These are phyloP conservation scores for Amphipyra berbera DNA, from an alignment of 2,888 invertebrate species.

Conservation along the genomic window DNA sequence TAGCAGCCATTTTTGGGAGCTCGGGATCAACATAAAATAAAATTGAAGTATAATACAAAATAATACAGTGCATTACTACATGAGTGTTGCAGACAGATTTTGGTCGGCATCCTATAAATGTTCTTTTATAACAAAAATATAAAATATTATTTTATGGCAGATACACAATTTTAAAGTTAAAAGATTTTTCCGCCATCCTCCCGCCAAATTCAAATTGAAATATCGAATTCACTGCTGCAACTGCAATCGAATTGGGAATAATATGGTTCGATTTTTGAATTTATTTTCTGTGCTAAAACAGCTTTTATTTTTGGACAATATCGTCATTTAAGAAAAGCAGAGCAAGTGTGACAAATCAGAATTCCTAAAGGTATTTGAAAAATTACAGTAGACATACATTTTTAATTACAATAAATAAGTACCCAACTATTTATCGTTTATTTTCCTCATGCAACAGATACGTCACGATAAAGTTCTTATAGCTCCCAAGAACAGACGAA, in stretches of 20 bases:
- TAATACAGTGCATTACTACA: slow-evolving; percentile 66
- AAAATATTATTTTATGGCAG: slow-evolving; percentile 1
- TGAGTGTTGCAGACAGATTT: slow-evolving; percentile 49
- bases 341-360: too few relatives aligned
- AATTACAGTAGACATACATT: neutral
- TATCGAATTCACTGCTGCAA: slow-evolving; percentile 34
- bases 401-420: neutral
- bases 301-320: neutral
- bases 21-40: slow-evolving; percentile 82
- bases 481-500: slow-evolving; percentile 31
- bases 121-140: neutral
- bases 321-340: too few relatives aligned
- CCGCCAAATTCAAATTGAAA: slow-evolving; percentile 37
- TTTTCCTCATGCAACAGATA: slow-evolving; percentile 10
- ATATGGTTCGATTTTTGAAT: slow-evolving; percentile 31
- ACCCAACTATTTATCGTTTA: neutral
- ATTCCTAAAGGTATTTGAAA: too few relatives aligned
- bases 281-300: slow-evolving; percentile 9
- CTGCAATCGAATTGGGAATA: slow-evolving; percentile 32
- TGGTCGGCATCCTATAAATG: neutral
- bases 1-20: slow-evolving; percentile 73
- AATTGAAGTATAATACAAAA: slow-evolving; percentile 74
- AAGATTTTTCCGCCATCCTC: slow-evolving; percentile 18
- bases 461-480: slow-evolving; percentile 23
- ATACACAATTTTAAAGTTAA: slow-evolving; percentile 15